Conservation (phyloP, 2,888 invertebrate species). For the Salpingus planirostris region DNA sequence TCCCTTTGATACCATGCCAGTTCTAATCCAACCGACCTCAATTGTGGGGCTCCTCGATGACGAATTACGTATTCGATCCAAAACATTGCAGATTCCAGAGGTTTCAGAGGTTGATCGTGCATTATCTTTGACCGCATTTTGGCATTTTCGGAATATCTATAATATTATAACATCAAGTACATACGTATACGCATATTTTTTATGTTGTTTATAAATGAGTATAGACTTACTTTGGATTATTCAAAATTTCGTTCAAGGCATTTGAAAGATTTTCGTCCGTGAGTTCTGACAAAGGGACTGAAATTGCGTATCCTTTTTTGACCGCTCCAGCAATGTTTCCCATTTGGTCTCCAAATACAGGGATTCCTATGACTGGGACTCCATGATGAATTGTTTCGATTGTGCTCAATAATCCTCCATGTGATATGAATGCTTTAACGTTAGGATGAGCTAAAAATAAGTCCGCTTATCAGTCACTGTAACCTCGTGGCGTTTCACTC, state of each 20-base stretch:
- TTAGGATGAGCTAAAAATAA: conserved; percentile 43
- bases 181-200: no score
- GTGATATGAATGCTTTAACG: conserved; percentile 48
- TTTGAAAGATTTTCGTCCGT: conserved; percentile 16
- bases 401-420: conserved; percentile 50
- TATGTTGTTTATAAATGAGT: no score
- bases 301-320: conserved; percentile 19
- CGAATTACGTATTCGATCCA: conserved; percentile 27
- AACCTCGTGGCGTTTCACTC: background rate
- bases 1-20: conserved; percentile 23
- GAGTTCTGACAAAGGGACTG: conserved; percentile 16
- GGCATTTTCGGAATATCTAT: conserved; percentile 19
- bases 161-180: no score
- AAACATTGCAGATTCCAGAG: conserved; percentile 21
- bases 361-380: conserved; percentile 46
- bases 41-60: conserved; percentile 24
- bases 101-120: conserved; percentile 21
- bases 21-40: conserved; percentile 22
- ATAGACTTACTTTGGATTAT: conserved; percentile 25
- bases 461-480: background rate
- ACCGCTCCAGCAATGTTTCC: conserved; percentile 42
- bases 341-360: conserved; percentile 45
- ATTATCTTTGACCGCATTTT: conserved; percentile 18
- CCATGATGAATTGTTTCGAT: conserved; percentile 47
- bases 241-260: conserved; percentile 20